Evolutionary conservation across 2,797 vertebrate genomes (phyloP).

Genomic region (Anabas testudineus): DNA sequence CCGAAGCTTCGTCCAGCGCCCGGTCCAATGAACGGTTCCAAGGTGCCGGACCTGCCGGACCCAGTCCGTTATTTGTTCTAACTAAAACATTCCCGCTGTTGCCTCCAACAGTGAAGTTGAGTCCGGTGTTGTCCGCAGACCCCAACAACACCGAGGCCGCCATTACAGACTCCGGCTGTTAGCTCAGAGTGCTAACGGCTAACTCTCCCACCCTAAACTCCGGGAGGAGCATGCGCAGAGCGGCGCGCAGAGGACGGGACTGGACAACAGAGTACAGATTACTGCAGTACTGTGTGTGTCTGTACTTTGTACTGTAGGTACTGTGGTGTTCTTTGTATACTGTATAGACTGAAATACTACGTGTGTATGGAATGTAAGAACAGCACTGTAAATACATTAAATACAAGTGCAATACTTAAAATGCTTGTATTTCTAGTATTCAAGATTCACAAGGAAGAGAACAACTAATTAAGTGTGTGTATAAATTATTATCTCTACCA

Average conservation of each 20-base stretch:
- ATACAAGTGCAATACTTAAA: too few relatives aligned
- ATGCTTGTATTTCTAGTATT: too few relatives aligned
- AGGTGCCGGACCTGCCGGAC: conserved; percentile 80
- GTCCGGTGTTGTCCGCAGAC: conserved; percentile 83
- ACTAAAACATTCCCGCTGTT: conserved; percentile 35
- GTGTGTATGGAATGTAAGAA: too few relatives aligned
- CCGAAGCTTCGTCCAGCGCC: conserved; percentile 93
- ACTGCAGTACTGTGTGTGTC: not conserved
- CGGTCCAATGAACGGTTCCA: conserved; percentile 96
- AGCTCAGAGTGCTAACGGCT: conserved; percentile 77
- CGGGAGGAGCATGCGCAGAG: conserved; percentile 66
- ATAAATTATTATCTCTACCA: too few relatives aligned
- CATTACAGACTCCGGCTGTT: conserved; percentile 87
- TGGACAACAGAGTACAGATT: conserved; percentile 2
- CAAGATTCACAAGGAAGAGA: too few relatives aligned
- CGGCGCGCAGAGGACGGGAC: not conserved
- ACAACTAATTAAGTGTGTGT: too few relatives aligned
- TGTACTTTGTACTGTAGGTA: not conserved
- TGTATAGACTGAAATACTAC: too few relatives aligned
- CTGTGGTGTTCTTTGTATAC: not conserved
- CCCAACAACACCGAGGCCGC: conserved; percentile 89
- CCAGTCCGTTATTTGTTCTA: conserved; percentile 62
- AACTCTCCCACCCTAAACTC: conserved; percentile 68
- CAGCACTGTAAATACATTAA: too few relatives aligned
- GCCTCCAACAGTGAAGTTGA: conserved; percentile 75